These are phyloP conservation scores for Argyresthia goedartella DNA, from an alignment of 2,888 invertebrate species.

Conservation along the genomic window DNA sequence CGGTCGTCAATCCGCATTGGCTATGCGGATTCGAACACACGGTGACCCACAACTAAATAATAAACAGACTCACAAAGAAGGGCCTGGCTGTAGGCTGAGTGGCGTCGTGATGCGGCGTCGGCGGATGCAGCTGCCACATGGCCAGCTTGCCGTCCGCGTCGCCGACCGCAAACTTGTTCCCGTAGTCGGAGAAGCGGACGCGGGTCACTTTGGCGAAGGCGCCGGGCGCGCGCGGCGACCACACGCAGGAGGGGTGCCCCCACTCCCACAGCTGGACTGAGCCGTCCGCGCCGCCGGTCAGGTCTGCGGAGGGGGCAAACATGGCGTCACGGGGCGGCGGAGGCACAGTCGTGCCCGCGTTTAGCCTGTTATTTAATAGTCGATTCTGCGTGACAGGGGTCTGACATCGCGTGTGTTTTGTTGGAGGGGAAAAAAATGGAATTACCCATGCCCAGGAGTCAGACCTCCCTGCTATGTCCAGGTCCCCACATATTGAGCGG, in stretches of 20 bases:
- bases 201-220: slow-evolving; percentile 96
- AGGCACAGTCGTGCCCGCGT: too few relatives aligned
- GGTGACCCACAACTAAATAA: too few relatives aligned
- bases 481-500: too few relatives aligned
- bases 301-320: slow-evolving; percentile 68
- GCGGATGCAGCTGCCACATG: slow-evolving; percentile 91
- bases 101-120: slow-evolving; percentile 45
- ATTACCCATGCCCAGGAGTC: too few relatives aligned
- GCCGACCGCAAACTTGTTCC: slow-evolving; percentile 98
- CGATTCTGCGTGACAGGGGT: too few relatives aligned
- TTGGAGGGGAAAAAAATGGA: too few relatives aligned
- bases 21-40: too few relatives aligned
- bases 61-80: slow-evolving; percentile 92
- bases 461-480: too few relatives aligned
- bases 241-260: slow-evolving; percentile 93
- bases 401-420: too few relatives aligned
- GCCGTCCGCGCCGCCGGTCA: slow-evolving; percentile 96
- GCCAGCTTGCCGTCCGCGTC: slow-evolving; percentile 98
- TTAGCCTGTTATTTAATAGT: too few relatives aligned
- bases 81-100: slow-evolving; percentile 75
- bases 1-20: too few relatives aligned
- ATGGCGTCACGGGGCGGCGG: too few relatives aligned
- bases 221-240: slow-evolving; percentile 91
- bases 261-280: slow-evolving; percentile 98
- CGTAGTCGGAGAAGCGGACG: slow-evolving; percentile 96